Evolutionary conservation across 1,140 invertebrate species (phyloP).

Genomic region (Brachionus plicatilis): DNA sequence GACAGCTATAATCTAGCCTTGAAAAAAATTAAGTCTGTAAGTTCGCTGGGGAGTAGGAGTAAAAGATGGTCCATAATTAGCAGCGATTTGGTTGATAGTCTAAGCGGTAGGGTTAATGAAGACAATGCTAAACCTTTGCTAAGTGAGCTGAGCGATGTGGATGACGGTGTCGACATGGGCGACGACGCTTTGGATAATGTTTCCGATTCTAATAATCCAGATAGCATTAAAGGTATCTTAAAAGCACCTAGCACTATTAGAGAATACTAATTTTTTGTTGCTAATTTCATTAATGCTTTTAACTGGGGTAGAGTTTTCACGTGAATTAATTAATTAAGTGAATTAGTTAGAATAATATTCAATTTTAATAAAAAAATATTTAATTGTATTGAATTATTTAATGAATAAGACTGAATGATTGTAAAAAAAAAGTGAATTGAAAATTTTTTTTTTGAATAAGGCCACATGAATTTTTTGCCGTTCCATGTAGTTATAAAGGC

Average conservation of each 20-base stretch:
- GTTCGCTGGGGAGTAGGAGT: neutral
- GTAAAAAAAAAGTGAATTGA: no score
- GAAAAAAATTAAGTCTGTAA: neutral
- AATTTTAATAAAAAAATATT: no score
- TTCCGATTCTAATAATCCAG: neutral
- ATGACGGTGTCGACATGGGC: neutral
- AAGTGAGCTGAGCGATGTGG: neutral
- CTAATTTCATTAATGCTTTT: neutral
- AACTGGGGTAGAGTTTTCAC: no score
- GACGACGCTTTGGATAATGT: neutral
- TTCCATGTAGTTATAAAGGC: no score
- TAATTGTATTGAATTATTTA: no score
- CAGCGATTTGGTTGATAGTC: neutral
- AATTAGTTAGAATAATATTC: no score
- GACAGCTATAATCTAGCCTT: neutral
- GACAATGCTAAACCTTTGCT: neutral
- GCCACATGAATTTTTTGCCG: no score
- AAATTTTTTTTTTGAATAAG: no score
- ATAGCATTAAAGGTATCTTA: neutral
- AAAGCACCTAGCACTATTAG: neutral
- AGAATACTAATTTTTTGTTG: neutral
- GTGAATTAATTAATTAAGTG: no score
- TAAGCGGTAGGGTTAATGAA: neutral
- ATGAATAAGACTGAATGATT: no score
- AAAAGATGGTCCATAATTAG: constrained; percentile 2